Conservation (phyloP, 2,113 vertebrate species). For the Ellobius talpinus region DNA sequence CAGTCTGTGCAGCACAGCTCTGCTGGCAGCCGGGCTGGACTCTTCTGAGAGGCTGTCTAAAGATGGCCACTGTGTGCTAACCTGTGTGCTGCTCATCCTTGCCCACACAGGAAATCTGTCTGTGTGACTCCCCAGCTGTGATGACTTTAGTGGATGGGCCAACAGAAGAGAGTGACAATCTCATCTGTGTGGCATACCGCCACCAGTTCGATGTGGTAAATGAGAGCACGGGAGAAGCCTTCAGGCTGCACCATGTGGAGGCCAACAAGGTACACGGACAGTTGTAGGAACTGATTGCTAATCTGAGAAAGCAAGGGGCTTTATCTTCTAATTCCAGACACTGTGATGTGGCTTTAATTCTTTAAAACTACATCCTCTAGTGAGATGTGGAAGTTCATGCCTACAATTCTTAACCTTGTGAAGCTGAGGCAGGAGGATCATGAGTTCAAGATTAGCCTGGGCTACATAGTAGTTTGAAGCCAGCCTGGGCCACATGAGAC, state of each 20-base stretch:
- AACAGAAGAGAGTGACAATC: conserved; percentile 96
- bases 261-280: conserved; percentile 92
- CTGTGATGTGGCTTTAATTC: neutral
- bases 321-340: neutral
- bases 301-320: neutral
- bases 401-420: neutral
- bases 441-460: neutral
- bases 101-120: conserved; percentile 94
- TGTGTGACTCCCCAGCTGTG: conserved; percentile 94
- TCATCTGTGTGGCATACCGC: conserved; percentile 98
- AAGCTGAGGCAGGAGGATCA: neutral
- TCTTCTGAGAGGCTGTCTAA: neutral
- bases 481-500: neutral
- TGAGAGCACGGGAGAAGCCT: conserved; percentile 97
- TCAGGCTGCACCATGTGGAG: conserved; percentile 94
- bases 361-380: neutral
- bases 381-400: too few relatives aligned
- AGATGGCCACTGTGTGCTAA: neutral
- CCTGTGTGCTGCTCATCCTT: neutral
- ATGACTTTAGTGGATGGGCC: conserved; percentile 98
- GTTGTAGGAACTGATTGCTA: accelerated
- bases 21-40: neutral
- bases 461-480: neutral
- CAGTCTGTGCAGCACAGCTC: neutral
- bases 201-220: conserved; percentile 98